Evolutionary conservation across 2,888 invertebrate genomes (phyloP).

Genomic region (Clanis bilineata): DNA sequence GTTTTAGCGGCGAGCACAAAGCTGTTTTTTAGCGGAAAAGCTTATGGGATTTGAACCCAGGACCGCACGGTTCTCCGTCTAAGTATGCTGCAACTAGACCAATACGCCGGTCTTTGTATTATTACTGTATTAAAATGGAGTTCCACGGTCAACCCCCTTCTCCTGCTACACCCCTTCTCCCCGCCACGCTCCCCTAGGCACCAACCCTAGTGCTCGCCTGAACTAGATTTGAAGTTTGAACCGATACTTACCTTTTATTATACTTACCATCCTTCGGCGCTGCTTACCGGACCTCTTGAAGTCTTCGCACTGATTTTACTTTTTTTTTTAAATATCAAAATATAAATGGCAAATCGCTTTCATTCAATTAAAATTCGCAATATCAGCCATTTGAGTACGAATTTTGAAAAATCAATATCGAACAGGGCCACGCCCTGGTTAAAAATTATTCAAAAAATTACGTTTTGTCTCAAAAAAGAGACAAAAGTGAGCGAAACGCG

Average conservation of each 20-base stretch:
- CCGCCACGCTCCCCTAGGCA: not conserved
- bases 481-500: not conserved
- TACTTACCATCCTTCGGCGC: slow-evolving; percentile 9
- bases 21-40: no score
- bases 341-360: not conserved
- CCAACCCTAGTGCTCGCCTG: not conserved
- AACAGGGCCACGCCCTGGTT: not conserved
- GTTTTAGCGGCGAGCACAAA: no score
- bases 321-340: not conserved
- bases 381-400: not conserved
- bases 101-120: no score
- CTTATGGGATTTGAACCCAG: no score
- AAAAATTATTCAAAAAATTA: not conserved
- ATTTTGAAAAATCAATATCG: not conserved
- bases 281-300: not conserved
- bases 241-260: not conserved
- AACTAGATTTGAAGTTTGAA: not conserved
- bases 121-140: not conserved
- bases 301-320: not conserved
- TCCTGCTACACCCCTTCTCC: not conserved
- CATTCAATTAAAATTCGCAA: not conserved
- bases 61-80: no score
- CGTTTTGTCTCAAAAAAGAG: not conserved
- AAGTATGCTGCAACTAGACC: no score
- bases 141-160: not conserved